Percentiles rank a stretch among this genome's conserved stretches.
phyloP scores from a whole-genome alignment of 2,888 invertebrate species.

The Hirtodrosophila cameraria region DNA sequence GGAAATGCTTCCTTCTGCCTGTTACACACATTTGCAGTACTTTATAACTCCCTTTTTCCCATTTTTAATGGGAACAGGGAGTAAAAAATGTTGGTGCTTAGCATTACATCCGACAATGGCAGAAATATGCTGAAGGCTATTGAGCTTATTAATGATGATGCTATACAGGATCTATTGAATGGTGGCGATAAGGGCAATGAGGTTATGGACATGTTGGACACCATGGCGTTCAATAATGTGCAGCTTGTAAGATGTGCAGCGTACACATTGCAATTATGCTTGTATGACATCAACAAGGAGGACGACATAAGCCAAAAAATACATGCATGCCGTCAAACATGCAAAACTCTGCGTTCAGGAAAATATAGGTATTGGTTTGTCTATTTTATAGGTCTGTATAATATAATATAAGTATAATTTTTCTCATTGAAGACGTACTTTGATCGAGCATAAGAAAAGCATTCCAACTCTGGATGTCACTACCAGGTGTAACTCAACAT shows the following conservation, averaged over 20 bases:
- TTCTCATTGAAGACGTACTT: no score
- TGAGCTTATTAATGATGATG: not conserved
- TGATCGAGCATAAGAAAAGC: not conserved
- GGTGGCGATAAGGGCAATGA: not conserved
- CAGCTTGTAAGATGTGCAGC: not conserved
- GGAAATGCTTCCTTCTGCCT: no score
- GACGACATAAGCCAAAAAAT: not conserved
- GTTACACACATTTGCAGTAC: no score
- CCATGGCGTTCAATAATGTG: not conserved
- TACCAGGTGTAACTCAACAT: no score
- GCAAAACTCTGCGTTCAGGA: not conserved
- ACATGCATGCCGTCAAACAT: not conserved
- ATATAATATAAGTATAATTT: no score
- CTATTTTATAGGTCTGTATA: no score
- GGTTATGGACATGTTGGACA: not conserved
- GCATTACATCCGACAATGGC: not conserved
- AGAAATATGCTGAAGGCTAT: no score
- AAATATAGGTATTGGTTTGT: not conserved
- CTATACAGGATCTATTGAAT: not conserved
- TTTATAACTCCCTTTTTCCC: no score
- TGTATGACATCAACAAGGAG: not conserved
- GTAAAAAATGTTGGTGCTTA: no score
- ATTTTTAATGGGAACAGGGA: no score
- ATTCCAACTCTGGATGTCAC: conserved; percentile 26
- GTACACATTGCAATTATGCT: not conserved